Percentiles rank a stretch among this genome's conserved stretches.
phyloP scores from a whole-genome alignment of 2,888 invertebrate species.

The Sthenelais limicola region DNA sequence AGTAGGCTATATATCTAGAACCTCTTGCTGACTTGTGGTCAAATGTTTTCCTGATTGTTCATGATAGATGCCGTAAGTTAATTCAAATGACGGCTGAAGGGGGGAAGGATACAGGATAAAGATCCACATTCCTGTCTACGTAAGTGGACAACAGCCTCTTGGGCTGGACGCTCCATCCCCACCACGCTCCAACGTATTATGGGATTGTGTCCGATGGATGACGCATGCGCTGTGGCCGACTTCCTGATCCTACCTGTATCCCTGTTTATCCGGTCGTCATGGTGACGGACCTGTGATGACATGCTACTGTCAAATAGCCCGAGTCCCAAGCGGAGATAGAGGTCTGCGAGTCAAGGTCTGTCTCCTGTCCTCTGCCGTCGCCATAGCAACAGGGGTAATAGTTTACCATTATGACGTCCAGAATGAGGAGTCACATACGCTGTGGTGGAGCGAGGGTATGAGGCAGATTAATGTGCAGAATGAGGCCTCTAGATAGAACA shows the following conservation, averaged over 20 bases:
- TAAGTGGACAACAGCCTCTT: slow-evolving; percentile 18
- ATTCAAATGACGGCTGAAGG: too few species aligned
- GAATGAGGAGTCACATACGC: slow-evolving; percentile 15
- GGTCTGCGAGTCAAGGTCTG: too few species aligned
- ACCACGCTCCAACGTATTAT: slow-evolving; percentile 14
- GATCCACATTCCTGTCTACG: too few species aligned
- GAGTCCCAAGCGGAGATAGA: slow-evolving; percentile 23
- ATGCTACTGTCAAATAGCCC: background rate
- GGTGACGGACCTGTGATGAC: slow-evolving; percentile 24
- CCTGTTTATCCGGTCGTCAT: slow-evolving; percentile 29
- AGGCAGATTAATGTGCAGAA: background rate
- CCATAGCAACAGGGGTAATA: slow-evolving; percentile 14
- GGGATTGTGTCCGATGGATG: slow-evolving; percentile 2
- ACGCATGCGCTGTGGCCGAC: slow-evolving; percentile 28
- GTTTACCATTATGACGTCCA: slow-evolving; percentile 15
- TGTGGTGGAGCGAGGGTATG: background rate
- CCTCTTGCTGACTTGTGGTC: too few species aligned
- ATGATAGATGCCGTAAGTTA: too few species aligned
- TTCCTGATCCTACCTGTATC: slow-evolving; percentile 27
- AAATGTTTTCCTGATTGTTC: too few species aligned
- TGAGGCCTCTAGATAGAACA: too few species aligned
- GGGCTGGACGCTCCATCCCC: background rate
- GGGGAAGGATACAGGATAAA: too few species aligned
- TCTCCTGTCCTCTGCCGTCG: slow-evolving; percentile 7
- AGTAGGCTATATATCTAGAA: too few species aligned